Conservation (phyloP, 1,140 invertebrate species). For the Lanistes nyassanus region DNA sequence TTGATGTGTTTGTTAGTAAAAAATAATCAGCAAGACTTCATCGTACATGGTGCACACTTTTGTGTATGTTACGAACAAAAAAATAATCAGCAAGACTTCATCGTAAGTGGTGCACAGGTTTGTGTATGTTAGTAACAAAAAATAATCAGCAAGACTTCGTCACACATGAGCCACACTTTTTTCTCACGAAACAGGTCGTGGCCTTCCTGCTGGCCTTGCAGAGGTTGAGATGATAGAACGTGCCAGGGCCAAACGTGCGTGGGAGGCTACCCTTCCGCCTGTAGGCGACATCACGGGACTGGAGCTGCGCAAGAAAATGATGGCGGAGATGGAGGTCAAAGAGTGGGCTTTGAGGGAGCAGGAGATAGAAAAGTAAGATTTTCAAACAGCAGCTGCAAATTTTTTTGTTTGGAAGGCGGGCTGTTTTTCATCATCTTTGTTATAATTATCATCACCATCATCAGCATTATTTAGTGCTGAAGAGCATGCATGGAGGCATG, state of each 20-base stretch:
- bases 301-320: conserved; percentile 70
- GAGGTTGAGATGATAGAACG: conserved; percentile 76
- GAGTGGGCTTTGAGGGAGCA: conserved; percentile 76
- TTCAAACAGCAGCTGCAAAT: background rate
- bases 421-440: background rate
- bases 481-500: too few species aligned
- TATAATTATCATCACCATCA: background rate
- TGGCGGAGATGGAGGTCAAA: conserved; percentile 74
- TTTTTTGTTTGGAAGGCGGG: background rate
- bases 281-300: conserved; percentile 69
- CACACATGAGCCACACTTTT: too few species aligned
- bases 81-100: too few species aligned
- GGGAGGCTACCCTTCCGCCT: conserved; percentile 71
- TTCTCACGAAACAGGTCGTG: conserved; percentile 60
- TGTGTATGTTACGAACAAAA: too few species aligned
- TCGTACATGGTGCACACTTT: too few species aligned
- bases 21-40: too few species aligned
- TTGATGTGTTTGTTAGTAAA: too few species aligned
- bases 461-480: too few species aligned
- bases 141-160: too few species aligned
- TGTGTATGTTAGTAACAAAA: too few species aligned
- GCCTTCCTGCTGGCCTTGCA: conserved; percentile 73
- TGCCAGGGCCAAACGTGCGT: conserved; percentile 70
- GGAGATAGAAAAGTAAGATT: conserved; percentile 68
- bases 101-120: too few species aligned